A percentile compares a stretch with the other conserved stretches of the same genome.
Conservation (phyloP, 2,113 vertebrate species). For the Limanda limanda region DNA sequence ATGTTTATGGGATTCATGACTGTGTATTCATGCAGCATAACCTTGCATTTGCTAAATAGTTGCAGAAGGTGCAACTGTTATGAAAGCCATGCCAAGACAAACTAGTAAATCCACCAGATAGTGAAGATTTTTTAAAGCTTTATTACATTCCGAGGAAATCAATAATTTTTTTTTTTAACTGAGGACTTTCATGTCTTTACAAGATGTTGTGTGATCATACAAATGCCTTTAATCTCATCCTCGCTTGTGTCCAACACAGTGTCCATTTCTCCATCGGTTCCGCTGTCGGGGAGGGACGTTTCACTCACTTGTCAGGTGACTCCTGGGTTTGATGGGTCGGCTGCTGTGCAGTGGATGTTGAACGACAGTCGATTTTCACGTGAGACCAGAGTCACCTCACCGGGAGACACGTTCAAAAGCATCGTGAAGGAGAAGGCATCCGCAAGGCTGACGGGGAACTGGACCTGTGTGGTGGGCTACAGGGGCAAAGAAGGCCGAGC, state of each 20-base stretch:
- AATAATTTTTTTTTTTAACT: not conserved
- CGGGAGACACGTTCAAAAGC: rapidly evolving
- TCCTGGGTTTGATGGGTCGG: not conserved
- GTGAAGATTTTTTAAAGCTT: too few relatives aligned
- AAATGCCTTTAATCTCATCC: not conserved
- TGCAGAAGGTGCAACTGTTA: not conserved
- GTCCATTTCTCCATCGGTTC: constrained; percentile 42
- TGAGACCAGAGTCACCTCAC: rapidly evolving
- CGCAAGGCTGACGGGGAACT: constrained; percentile 57
- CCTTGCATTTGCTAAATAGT: not conserved
- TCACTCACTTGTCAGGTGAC: constrained; percentile 61
- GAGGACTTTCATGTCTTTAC: not conserved
- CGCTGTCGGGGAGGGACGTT: constrained; percentile 41
- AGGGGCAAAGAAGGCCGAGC: constrained; percentile 3
- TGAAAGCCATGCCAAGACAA: too few relatives aligned
- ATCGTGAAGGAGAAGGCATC: constrained; percentile 21
- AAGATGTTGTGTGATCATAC: not conserved
- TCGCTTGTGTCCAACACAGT: constrained; percentile 59
- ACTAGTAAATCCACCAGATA: too few relatives aligned
- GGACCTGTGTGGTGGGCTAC: constrained; percentile 68
- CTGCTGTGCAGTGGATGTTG: constrained; percentile 55
- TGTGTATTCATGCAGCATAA: too few relatives aligned
- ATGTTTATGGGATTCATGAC: too few relatives aligned
- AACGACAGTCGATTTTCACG: constrained; percentile 40
- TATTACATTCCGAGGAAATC: too few relatives aligned